These are phyloP conservation scores for Oncorhynchus tshawytscha DNA, from an alignment of 2,113 vertebrate species.

Conservation along the genomic window DNA sequence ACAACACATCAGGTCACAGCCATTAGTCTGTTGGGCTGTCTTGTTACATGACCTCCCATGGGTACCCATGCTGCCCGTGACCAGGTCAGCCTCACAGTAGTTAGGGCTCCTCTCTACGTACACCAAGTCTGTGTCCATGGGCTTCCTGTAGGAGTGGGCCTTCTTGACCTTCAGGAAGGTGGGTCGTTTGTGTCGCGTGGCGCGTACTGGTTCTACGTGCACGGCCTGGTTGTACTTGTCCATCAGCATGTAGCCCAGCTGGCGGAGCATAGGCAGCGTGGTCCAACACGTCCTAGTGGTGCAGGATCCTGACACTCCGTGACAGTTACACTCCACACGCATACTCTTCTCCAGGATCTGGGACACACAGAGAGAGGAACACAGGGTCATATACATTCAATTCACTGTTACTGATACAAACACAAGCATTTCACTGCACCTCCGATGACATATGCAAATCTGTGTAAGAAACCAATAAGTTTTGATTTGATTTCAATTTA, in stretches of 20 bases:
- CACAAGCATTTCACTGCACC: too few species aligned
- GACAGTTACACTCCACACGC: constrained; percentile 93
- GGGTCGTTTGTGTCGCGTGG: constrained; percentile 90
- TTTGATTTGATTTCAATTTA: too few species aligned
- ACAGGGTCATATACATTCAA: too few species aligned
- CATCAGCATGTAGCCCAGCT: constrained; percentile 91
- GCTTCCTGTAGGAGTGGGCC: constrained; percentile 89
- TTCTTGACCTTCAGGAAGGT: constrained; percentile 96
- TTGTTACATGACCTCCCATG: constrained; percentile 95
- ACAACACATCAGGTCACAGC: constrained; percentile 95
- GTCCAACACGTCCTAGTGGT: constrained; percentile 97
- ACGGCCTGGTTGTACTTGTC: constrained; percentile 92
- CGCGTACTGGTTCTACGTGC: constrained; percentile 89
- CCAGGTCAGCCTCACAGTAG: constrained; percentile 91
- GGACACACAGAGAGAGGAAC: constrained; percentile 9
- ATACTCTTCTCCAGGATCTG: constrained; percentile 92
- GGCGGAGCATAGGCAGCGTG: constrained; percentile 90
- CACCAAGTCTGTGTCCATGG: constrained; percentile 91
- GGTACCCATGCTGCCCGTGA: constrained; percentile 88
- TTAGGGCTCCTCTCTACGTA: constrained; percentile 95
- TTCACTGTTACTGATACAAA: too few species aligned
- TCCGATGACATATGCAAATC: too few species aligned
- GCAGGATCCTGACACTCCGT: constrained; percentile 91
- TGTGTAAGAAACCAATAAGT: too few species aligned
- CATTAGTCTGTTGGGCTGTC: constrained; percentile 84